phyloP scores from a whole-genome alignment of 2,797 vertebrate species.

The Bryconaethiops microstoma region DNA sequence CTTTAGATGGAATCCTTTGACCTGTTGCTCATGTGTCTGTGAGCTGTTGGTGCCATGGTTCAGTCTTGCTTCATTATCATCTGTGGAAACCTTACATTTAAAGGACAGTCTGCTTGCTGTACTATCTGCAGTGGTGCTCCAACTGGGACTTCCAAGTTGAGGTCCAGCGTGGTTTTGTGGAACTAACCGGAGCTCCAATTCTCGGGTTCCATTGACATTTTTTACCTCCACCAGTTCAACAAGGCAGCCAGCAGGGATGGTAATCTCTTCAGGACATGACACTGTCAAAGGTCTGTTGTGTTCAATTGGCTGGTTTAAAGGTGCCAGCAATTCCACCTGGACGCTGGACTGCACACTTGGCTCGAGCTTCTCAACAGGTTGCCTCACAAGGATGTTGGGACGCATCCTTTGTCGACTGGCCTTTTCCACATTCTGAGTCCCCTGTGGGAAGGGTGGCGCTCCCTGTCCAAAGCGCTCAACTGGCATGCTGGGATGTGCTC shows the following conservation, averaged over 20 bases:
- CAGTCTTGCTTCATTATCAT: conserved; percentile 59
- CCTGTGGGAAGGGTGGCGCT: conserved; percentile 2
- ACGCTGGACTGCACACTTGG: conserved; percentile 65
- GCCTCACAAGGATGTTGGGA: conserved; percentile 40
- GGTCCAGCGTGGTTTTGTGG: conserved; percentile 71
- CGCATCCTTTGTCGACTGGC: conserved; percentile 58
- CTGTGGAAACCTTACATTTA: conserved; percentile 57
- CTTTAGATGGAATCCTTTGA: conserved; percentile 42
- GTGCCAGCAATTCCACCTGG: conserved; percentile 82
- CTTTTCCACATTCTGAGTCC: conserved; percentile 54
- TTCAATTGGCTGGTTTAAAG: conserved; percentile 81
- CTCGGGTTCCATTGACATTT: conserved; percentile 88
- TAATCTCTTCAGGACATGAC: conserved; percentile 87
- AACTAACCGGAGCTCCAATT: conserved; percentile 86
- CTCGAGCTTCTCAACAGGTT: conserved; percentile 1
- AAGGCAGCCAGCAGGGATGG: conserved; percentile 89
- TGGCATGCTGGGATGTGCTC: not conserved
- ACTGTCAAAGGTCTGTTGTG: conserved; percentile 89
- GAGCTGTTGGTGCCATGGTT: conserved; percentile 59
- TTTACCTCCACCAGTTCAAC: conserved; percentile 92
- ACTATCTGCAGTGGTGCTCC: conserved; percentile 50
- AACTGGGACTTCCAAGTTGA: conserved; percentile 61
- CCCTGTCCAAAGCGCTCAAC: conserved; percentile 20
- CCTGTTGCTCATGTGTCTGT: conserved; percentile 54
- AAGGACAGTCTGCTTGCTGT: conserved; percentile 63